phyloP scores from a whole-genome alignment of 2,113 vertebrate genomes.

The Micronycteris hirsuta region DNA sequence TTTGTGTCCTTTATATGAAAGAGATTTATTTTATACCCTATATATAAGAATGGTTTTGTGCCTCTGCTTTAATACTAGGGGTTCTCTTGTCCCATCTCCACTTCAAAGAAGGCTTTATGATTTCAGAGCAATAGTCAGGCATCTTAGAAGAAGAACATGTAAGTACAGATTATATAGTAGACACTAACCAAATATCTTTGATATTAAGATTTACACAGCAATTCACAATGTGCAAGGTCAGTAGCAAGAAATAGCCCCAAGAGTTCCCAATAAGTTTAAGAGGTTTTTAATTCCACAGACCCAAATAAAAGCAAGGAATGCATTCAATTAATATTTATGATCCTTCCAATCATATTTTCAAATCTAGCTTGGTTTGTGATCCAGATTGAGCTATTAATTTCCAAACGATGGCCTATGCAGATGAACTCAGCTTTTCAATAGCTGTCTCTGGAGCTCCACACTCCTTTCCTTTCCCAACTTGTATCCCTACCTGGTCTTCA shows the following conservation, averaged over 20 bases:
- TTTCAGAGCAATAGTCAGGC: slow-evolving; percentile 16
- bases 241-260: background rate
- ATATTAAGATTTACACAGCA: background rate
- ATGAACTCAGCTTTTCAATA: background rate
- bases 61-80: background rate
- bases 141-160: background rate
- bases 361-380: slow-evolving; percentile 9
- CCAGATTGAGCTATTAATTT: slow-evolving; percentile 39
- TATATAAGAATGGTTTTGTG: slow-evolving; percentile 9
- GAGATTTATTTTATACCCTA: slow-evolving; percentile 9
- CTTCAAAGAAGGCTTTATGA: slow-evolving; percentile 34
- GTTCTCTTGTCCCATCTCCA: background rate
- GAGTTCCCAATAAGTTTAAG: background rate
- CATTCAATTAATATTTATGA: background rate
- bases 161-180: background rate
- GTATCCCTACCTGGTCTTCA: background rate
- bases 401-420: background rate
- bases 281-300: slow-evolving; percentile 5
- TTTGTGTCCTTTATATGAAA: background rate
- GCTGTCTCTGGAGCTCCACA: background rate
- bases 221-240: background rate
- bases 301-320: background rate
- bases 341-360: background rate
- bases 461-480: slow-evolving; percentile 20
- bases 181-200: background rate